Evolutionary conservation across 2,797 vertebrate genomes (phyloP), one percentile per base, ranked within the genome.

Genomic region (Syncerus caffer): DNA sequence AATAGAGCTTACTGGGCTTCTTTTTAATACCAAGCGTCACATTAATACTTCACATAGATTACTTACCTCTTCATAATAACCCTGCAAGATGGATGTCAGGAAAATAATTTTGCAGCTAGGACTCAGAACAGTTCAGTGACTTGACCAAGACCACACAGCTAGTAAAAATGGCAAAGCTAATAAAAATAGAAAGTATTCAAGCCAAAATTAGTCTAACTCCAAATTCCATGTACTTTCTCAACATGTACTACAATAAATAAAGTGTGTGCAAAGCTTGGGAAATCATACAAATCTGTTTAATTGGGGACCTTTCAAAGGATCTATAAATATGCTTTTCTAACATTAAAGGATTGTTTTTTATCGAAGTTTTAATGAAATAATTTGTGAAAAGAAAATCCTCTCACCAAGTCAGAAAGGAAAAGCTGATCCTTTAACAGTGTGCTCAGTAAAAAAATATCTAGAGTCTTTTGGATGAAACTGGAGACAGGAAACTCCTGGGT

Each of bases 261-360:
- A 96, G 95, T 83, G 85, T 93, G 47, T 83, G 97, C 92, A 23
- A 91, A 85, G 25, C 96, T 96, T 96, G 57, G 74, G 79, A 98
- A 98, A 98, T 45, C 14, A 85, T 90, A 85, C 74, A 97, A 23
- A 96, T 96, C 94, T 93, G 91, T 97, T 94, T 97, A 92, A 97
- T 62, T 62, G 51, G 29, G 74, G 97, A 94, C 4, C 96, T 93
- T 98, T 98, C 92, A 98, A 97, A 76, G 87, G 45, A 82, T 84
- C 90, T 98, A 96, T 93, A 98, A 98, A 96, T 95, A 97, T 94
- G 83, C 57, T 71, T 97, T 60, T 78, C 93, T 85, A 98, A 98
- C 98, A 98, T 96, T 96, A 96, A 97, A 98, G 79, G 96, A 97
- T 1, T 86, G 19, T 21, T 89, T 97, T 97, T 96, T 95, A 97